Conservation (phyloP, 2,113 vertebrate species). For the Laterallus jamaicensis region DNA sequence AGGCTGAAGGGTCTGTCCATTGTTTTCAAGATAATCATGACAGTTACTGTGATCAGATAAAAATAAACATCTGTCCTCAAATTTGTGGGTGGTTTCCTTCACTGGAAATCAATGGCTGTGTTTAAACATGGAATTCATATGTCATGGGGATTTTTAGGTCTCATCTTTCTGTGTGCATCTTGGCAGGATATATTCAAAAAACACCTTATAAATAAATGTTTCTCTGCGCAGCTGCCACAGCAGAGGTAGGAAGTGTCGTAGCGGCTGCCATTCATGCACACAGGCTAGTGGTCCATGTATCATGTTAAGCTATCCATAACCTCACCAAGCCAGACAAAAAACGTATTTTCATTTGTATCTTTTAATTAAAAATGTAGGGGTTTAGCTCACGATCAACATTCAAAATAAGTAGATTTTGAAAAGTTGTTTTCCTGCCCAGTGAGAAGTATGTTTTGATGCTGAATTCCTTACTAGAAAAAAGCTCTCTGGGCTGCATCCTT, state of each 20-base stretch:
- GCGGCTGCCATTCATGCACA: background rate
- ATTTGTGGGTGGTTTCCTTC: background rate
- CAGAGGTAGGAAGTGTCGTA: background rate
- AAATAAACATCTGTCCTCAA: background rate
- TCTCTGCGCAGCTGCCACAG: background rate
- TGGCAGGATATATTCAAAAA: background rate
- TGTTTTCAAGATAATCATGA: background rate
- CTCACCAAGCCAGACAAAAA: background rate
- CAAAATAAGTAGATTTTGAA: background rate
- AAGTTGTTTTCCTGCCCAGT: background rate
- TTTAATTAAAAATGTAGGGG: background rate
- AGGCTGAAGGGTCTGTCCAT: background rate
- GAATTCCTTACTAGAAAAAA: background rate
- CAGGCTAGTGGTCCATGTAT: background rate
- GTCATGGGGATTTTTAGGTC: background rate
- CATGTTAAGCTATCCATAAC: background rate
- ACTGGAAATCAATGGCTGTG: background rate
- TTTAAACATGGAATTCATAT: background rate
- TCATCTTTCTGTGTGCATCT: background rate
- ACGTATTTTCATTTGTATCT: background rate
- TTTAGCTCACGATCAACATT: background rate
- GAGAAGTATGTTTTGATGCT: background rate
- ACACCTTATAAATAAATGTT: background rate
- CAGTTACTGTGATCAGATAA: background rate
- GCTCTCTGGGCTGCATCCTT: background rate